These are phyloP conservation scores for Apotomis capreana DNA, from an alignment of 2,888 invertebrate genomes.

Conservation along the genomic window DNA sequence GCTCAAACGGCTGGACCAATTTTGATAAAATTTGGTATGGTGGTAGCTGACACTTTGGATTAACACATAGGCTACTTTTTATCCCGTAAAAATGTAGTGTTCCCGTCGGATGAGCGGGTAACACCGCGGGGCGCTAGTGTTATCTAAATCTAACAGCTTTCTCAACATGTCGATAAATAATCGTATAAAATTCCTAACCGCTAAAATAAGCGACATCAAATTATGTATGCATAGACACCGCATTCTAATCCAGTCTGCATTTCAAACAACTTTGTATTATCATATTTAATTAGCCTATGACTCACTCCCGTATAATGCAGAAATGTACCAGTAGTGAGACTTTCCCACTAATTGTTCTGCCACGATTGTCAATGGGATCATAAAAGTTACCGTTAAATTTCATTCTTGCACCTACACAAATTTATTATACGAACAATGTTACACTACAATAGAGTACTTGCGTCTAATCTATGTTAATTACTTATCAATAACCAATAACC, in stretches of 20 bases:
- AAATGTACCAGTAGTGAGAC: constrained; percentile 19
- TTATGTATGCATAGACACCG: constrained; percentile 20
- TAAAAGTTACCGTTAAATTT: constrained; percentile 36
- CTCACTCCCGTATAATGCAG: constrained; percentile 24
- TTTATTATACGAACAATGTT: background rate
- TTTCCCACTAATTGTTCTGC: constrained; percentile 49
- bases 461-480: too few species aligned
- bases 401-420: constrained; percentile 14
- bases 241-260: constrained; percentile 30
- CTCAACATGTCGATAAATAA: background rate
- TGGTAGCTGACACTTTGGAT: too few species aligned
- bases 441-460: too few species aligned
- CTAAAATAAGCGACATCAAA: constrained; percentile 10
- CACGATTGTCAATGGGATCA: constrained; percentile 47
- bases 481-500: too few species aligned
- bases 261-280: constrained; percentile 9
- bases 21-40: too few species aligned
- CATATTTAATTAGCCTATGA: constrained; percentile 35
- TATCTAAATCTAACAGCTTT: background rate
- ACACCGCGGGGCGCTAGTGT: too few species aligned
- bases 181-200: background rate
- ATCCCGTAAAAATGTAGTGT: too few species aligned
- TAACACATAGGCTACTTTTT: too few species aligned
- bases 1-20: too few species aligned
- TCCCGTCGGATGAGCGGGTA: too few species aligned